Evolutionary conservation across 2,113 vertebrate genomes (phyloP), one percentile per base, ranked within the genome.

Genomic region (Ellobius talpinus): DNA sequence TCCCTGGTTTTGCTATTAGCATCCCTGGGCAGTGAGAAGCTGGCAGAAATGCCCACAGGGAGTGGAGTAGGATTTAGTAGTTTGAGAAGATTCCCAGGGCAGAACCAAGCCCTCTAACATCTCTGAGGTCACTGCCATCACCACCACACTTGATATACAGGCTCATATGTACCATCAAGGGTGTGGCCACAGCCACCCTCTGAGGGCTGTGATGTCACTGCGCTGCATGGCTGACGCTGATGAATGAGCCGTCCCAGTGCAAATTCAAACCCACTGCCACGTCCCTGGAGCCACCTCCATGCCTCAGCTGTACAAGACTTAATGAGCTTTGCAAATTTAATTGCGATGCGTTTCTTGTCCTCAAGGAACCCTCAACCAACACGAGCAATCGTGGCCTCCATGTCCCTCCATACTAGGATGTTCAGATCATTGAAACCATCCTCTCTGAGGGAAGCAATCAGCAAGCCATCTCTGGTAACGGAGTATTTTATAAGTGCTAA

Each of bases 281-380:
- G 1, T 76, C 92, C n/a, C 24, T 0, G 0, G 45, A 29, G 74
- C 39, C 9, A 0, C 50, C 21, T 0, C 61, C 16, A 0, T 29
- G 50, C 50, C 7, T 0, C 0, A 3, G 47, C 65, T 16, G 23
- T 0, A 1, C 0, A 0, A 7, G 1, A 21, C 21, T 47, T 19
- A 8, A 19, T 2, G 52, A 94, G 70, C 52, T 65, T 21, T 16
- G 7, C 70, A 29, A 0, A 50, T 16, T 17, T 14, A 36, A 9
- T 47, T 2, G 5, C 47, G 0, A 0, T 1, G 0, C 8, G 3
- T 9, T 36, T 47, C 87, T 70, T 65, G 47, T 47, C 73, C 84
- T 86, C 68, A 0, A 45, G 79, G 91, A n/a, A 4, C 58, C 13
- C 26, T 9, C n/a, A 31, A 0, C 50, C 47, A 7, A 0, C n/a